These are phyloP conservation scores for Orchestia grillus DNA, from an alignment of 1,140 invertebrate species.

Conservation along the genomic window DNA sequence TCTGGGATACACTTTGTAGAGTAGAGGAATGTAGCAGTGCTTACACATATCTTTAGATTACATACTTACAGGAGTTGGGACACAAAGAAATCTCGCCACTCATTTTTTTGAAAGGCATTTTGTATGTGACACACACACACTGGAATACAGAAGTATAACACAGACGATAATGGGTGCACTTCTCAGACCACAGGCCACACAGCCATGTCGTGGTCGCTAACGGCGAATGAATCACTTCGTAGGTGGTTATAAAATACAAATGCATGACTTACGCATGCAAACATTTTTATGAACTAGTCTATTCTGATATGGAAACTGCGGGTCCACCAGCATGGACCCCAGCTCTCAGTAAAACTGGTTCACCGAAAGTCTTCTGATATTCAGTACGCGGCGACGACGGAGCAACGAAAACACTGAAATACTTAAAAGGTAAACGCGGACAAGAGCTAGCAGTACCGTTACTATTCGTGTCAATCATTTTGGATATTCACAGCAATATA, in stretches of 20 bases:
- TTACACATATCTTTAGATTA: background rate
- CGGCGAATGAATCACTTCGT: background rate
- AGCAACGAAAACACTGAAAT: background rate
- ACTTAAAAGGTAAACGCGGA: background rate
- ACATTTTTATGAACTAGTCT: background rate
- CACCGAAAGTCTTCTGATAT: background rate
- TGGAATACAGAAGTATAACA: background rate
- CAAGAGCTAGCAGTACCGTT: background rate
- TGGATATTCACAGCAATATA: no score
- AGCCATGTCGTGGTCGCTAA: background rate
- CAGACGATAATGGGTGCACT: background rate
- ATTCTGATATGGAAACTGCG: background rate
- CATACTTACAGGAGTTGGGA: background rate
- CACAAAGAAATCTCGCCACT: background rate
- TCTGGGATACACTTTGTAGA: background rate
- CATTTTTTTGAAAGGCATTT: background rate
- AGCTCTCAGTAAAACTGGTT: background rate
- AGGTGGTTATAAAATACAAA: slow-evolving; percentile 8
- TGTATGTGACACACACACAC: background rate
- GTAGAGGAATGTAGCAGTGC: background rate
- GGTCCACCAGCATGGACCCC: background rate
- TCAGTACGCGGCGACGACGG: background rate
- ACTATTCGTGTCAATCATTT: no score
- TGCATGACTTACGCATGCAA: background rate
- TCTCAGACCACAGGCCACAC: background rate